phyloP scores from a whole-genome alignment of 1,140 invertebrate genomes.

The Daktulosphaira vitifoliae region DNA sequence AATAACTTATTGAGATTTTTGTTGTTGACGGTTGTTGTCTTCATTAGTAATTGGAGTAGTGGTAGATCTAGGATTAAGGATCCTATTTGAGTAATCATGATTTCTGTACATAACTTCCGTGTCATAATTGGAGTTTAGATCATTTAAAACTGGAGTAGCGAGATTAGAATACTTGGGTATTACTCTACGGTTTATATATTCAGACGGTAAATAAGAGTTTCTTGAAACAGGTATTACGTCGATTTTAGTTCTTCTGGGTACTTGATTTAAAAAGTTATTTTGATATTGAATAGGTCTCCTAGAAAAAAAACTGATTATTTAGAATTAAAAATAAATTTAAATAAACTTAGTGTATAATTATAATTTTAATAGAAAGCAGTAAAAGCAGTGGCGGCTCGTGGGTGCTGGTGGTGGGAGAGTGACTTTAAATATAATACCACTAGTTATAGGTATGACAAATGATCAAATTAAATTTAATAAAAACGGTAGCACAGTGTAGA shows the following conservation, averaged over 20 bases:
- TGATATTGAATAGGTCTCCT: neutral
- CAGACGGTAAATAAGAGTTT: neutral
- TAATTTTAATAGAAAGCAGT: too few species aligned
- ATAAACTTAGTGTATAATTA: too few species aligned
- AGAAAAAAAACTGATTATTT: neutral
- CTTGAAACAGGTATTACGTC: neutral
- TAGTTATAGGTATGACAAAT: too few species aligned
- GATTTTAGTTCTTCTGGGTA: neutral
- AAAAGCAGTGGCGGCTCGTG: too few species aligned
- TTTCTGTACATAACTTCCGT: neutral
- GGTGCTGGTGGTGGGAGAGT: too few species aligned
- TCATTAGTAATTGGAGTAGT: neutral
- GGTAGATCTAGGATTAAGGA: slow-evolving; percentile 2
- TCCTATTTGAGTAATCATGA: neutral
- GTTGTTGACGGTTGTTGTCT: neutral
- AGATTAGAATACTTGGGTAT: neutral
- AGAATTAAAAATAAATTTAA: too few species aligned
- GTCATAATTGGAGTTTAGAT: too few species aligned
- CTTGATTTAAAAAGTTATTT: neutral
- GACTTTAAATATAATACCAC: too few species aligned
- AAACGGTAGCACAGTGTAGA: too few species aligned
- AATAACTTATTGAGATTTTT: neutral
- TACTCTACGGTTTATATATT: neutral
- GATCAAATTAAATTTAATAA: too few species aligned
- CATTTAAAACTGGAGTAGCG: neutral